Conservation (phyloP, 2,797 vertebrate genomes). For the Choloepus didactylus region DNA sequence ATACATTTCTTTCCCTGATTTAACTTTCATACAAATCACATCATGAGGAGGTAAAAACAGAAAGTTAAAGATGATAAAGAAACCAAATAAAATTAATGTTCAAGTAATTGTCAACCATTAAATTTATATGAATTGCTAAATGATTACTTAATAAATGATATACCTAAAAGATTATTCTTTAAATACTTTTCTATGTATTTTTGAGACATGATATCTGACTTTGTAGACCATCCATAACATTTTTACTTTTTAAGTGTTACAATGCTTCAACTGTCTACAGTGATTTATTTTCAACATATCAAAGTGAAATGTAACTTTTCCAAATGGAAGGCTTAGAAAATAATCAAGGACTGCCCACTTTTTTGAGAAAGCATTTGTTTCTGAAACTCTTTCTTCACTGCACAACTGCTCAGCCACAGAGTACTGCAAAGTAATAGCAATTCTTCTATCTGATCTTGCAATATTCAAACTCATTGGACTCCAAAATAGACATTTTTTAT, state of each 20-base stretch:
- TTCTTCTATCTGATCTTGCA: background rate
- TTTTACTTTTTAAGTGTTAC: slow-evolving; percentile 56
- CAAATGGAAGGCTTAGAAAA: slow-evolving; percentile 70
- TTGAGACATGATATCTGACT: background rate
- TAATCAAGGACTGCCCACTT: slow-evolving; percentile 68
- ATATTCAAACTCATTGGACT: background rate
- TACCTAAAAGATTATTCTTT: background rate
- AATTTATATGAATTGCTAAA: background rate
- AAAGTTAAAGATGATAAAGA: background rate
- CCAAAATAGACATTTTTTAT: background rate
- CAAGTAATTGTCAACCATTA: background rate
- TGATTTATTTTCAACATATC: slow-evolving; percentile 70
- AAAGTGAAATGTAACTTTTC: slow-evolving; percentile 70
- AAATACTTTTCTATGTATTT: background rate
- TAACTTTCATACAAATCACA: background rate
- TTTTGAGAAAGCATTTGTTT: slow-evolving; percentile 60
- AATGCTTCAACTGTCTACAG: slow-evolving; percentile 42
- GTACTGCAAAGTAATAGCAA: slow-evolving; percentile 14
- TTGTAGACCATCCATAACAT: background rate
- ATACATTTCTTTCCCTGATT: background rate
- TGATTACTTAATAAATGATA: background rate
- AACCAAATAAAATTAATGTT: background rate
- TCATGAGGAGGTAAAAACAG: background rate
- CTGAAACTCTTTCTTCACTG: slow-evolving; percentile 20
- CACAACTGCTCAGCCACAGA: background rate